phyloP scores from a whole-genome alignment of 2,113 vertebrate genomes.

The Cryptotis parvus region DNA sequence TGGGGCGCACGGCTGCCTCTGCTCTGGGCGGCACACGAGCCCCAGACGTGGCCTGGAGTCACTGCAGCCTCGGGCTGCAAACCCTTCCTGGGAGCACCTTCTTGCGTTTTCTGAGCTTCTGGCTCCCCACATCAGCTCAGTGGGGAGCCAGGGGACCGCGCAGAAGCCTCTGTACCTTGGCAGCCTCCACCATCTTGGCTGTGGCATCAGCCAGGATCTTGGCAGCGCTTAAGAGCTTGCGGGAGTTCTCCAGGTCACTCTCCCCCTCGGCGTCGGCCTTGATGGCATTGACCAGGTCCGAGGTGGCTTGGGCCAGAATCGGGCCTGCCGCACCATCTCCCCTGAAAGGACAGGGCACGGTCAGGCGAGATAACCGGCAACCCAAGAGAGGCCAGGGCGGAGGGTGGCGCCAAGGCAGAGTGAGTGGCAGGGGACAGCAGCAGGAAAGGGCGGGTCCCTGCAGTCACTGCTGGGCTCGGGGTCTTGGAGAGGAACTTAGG shows the following conservation, averaged over 20 bases:
- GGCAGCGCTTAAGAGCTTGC: conserved; percentile 96
- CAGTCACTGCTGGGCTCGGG: conserved; percentile 6
- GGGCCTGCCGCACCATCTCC: conserved; percentile 98
- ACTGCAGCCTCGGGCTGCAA: background rate
- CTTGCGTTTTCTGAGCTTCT: background rate
- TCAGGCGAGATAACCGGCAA: conserved; percentile 27
- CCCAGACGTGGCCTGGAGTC: background rate
- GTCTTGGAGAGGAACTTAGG: background rate
- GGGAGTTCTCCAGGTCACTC: conserved; percentile 96
- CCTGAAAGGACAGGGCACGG: conserved; percentile 84
- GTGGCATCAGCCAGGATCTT: conserved; percentile 98
- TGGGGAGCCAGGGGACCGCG: background rate
- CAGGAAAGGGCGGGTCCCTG: background rate
- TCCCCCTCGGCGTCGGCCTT: conserved; percentile 98
- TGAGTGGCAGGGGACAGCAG: background rate
- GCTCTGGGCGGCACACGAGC: background rate
- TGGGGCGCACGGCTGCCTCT: background rate
- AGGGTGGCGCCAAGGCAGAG: background rate
- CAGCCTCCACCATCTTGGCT: conserved; percentile 98
- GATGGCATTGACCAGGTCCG: conserved; percentile 97
- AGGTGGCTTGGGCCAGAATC: conserved; percentile 98
- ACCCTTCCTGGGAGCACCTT: background rate
- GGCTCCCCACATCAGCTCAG: fast-evolving
- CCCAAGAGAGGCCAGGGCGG: background rate
- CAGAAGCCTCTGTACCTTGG: conserved; percentile 90